Base-by-base conservation (phyloP, 1,140 invertebrate genomes). In the Diploscapter pachys region DNA sequence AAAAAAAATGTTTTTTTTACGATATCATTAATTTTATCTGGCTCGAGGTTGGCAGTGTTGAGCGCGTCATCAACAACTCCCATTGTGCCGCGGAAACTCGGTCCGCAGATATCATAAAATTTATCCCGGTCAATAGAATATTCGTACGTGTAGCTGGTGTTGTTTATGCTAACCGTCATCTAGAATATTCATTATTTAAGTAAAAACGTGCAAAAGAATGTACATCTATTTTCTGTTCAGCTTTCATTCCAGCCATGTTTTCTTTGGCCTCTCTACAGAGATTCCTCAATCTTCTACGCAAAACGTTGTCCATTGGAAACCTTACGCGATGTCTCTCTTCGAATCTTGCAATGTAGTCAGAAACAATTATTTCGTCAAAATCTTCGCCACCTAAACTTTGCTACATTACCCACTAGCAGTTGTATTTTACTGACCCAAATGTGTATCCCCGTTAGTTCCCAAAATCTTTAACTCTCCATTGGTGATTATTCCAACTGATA, bases 101-200 rank as follows among this genome's bases (percentile, higher is more conserved):
- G 94, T 64, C 92, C 91, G 83, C 93, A 93, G 78, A 97, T 93
- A 0, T 93, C 94, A 87, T 95, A 95, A 88, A 95, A 96, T 84
- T 97, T 95, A 78, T 94, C 92, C 71, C 94, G 94, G 85, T 97
- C 94, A 83, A 91, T 93, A 61, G 97, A 87, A 2, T 93, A 95
- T 83, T 96, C 94, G 75, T 96, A 93, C 88, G 94, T 93, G 84
- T 94, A 92, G 82, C 89, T 92, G 9, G 94, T 93, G 87, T 96
- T 93, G 49, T 93, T 93, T 53, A 92, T 93, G 1, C 93, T 93
- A 0, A 11, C 2, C 67, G 8, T 31, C 11, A 51, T 53, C 50
- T 72, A 54, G 50, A 72, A 4, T 3, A 9, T 11, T 9, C 62
- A 50, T 48, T 31, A 66, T 1, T 66, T n/a, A 31, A 31, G 56